phyloP scores from a whole-genome alignment of 2,797 vertebrate species.

The Manis crassicaudata region DNA sequence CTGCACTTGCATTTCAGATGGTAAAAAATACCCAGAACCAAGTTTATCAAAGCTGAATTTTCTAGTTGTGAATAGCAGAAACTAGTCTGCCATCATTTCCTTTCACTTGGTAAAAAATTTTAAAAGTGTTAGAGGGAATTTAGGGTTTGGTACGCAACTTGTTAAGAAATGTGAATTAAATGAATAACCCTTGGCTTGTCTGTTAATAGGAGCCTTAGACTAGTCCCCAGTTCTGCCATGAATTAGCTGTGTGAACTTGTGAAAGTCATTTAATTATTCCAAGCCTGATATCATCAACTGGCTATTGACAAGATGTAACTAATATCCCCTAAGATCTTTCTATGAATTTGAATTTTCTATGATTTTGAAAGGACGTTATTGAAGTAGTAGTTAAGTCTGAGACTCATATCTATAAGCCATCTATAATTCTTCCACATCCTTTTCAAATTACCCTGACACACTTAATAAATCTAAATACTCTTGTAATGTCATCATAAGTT shows the following conservation, averaged over 20 bases:
- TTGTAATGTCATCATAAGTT: not conserved
- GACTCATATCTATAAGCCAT: not conserved
- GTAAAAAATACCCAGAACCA: not conserved
- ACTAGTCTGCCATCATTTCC: not conserved
- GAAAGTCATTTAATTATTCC: not conserved
- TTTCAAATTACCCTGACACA: not conserved
- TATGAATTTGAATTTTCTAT: not conserved
- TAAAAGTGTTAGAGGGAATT: not conserved
- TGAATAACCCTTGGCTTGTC: not conserved
- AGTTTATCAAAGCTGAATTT: not conserved
- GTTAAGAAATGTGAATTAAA: not conserved
- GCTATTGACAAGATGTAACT: not conserved
- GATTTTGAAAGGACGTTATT: not conserved
- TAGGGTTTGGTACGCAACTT: not conserved
- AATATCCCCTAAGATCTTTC: not conserved
- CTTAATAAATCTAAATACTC: not conserved
- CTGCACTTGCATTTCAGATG: not conserved
- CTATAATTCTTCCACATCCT: not conserved
- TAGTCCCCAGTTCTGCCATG: not conserved
- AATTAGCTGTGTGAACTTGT: not conserved
- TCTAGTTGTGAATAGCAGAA: not conserved
- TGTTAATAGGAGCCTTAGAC: not conserved
- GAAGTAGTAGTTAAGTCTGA: not conserved
- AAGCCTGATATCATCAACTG: not conserved
- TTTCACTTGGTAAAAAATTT: not conserved